phyloP scores from a whole-genome alignment of 2,888 invertebrate species.

The Mythimna impura region DNA sequence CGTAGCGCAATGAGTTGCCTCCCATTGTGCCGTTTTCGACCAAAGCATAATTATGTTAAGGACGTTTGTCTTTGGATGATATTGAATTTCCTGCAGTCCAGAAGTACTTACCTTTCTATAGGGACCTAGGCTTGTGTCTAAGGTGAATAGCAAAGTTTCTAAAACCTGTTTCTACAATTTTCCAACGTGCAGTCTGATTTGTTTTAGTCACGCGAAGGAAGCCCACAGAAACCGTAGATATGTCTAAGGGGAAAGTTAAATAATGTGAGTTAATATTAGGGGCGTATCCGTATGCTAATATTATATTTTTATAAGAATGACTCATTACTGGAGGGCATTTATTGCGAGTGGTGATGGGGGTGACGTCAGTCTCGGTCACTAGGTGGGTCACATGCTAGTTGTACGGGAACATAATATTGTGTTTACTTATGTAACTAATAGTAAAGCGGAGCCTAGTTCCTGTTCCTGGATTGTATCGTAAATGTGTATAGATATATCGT shows the following conservation, averaged over 20 bases:
- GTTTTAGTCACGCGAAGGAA: constrained; percentile 60
- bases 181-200: constrained; percentile 51
- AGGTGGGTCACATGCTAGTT: constrained; percentile 45
- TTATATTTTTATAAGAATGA: constrained; percentile 58
- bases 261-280: constrained; percentile 48
- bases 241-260: constrained; percentile 54
- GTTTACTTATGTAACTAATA: constrained; percentile 19
- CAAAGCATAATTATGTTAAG: constrained; percentile 35
- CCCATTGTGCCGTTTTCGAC: constrained; percentile 61
- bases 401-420: constrained; percentile 21
- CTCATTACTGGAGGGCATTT: constrained; percentile 55
- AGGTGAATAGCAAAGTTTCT: constrained; percentile 41
- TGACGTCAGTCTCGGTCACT: constrained; percentile 63
- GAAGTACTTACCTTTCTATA: neutral
- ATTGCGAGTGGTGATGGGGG: constrained; percentile 42
- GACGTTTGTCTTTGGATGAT: constrained; percentile 31
- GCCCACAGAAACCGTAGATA: constrained; percentile 35
- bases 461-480: neutral
- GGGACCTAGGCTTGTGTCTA: constrained; percentile 19
- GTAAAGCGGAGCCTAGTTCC: neutral
- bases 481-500: no score
- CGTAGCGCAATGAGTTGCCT: constrained; percentile 45
- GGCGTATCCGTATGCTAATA: constrained; percentile 20
- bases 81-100: constrained; percentile 2
- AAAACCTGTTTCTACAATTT: constrained; percentile 52